A percentile compares a stretch with the other conserved stretches of the same genome.
Evolutionary conservation across 1,140 invertebrate species (phyloP).

Genomic region (Zaprionus lachaisei): DNA sequence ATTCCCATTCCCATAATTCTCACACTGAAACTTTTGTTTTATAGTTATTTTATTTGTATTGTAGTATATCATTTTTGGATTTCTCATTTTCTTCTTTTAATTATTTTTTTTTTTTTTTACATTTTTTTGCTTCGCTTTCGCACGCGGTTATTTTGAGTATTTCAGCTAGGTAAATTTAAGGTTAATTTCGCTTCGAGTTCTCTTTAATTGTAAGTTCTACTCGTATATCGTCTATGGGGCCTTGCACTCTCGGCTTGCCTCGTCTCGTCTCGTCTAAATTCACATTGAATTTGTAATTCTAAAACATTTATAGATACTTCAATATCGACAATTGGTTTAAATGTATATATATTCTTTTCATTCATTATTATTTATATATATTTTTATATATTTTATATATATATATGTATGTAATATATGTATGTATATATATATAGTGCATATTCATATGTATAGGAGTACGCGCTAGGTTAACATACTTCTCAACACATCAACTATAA

Average conservation of each 20-base stretch:
- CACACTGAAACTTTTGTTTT: neutral
- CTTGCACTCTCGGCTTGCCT: no score
- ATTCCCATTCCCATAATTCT: no score
- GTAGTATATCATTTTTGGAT: conserved; percentile 13
- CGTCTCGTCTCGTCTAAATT: conserved; percentile 26
- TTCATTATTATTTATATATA: conserved; percentile 33
- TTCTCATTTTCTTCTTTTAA: conserved; percentile 33
- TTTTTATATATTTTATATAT: conserved; percentile 17
- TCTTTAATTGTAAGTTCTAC: neutral
- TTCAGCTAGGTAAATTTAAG: conserved; percentile 52
- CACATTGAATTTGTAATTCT: conserved; percentile 57
- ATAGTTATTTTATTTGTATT: conserved; percentile 7
- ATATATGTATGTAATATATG: conserved; percentile 35
- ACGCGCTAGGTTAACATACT: conserved; percentile 33
- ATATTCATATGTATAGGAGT: conserved; percentile 39
- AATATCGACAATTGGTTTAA: conserved; percentile 79
- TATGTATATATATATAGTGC: conserved; percentile 38
- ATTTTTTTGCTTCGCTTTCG: conserved; percentile 33
- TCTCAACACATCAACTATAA: conserved; percentile 51
- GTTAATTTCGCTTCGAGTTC: conserved; percentile 54
- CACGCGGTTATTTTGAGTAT: neutral
- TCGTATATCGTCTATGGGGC: no score
- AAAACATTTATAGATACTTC: conserved; percentile 81
- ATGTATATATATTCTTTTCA: conserved; percentile 53
- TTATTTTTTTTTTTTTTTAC: conserved; percentile 46